Percentiles rank a stretch among this genome's conserved stretches.
Evolutionary conservation across 1,140 invertebrate species (phyloP).

Genomic region (Tribolium madens): DNA sequence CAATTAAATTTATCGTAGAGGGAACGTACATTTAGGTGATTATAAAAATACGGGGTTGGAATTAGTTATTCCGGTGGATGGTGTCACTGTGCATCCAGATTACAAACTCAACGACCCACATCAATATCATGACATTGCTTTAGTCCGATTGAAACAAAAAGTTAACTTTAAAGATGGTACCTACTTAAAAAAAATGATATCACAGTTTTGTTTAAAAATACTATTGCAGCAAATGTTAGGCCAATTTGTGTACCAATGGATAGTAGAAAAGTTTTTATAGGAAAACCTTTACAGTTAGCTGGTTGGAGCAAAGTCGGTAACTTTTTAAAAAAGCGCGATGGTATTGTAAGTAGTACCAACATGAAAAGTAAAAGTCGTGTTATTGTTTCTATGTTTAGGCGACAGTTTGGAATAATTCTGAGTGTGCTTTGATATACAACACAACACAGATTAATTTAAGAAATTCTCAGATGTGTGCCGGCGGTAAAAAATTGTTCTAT

Average conservation of each 20-base stretch:
- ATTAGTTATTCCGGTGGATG: slow-evolving; percentile 60
- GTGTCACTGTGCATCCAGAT: slow-evolving; percentile 54
- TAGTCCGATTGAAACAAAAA: slow-evolving; percentile 55
- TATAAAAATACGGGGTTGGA: slow-evolving; percentile 66
- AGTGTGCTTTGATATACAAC: slow-evolving; percentile 7
- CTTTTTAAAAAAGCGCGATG: slow-evolving; percentile 68
- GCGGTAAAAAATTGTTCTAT: slow-evolving; percentile 66
- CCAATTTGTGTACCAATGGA: slow-evolving; percentile 77
- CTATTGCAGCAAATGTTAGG: slow-evolving; percentile 67
- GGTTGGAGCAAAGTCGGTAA: slow-evolving; percentile 76
- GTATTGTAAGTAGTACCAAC: slow-evolving; percentile 69
- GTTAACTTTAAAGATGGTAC: slow-evolving; percentile 38
- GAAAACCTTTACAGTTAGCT: slow-evolving; percentile 68
- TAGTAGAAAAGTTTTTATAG: slow-evolving; percentile 56
- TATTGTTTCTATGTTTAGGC: slow-evolving; percentile 10
- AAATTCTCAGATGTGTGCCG: slow-evolving; percentile 72
- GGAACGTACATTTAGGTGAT: slow-evolving; percentile 73
- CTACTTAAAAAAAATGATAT: neutral
- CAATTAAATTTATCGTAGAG: slow-evolving; percentile 62
- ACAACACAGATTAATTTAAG: neutral
- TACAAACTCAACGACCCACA: slow-evolving; percentile 55
- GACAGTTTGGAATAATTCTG: neutral
- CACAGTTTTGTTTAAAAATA: neutral
- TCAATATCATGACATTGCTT: slow-evolving; percentile 60
- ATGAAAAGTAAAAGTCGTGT: no score